phyloP scores from a whole-genome alignment of 2,888 invertebrate genomes.

The Caenorhabditis sulstoni region DNA sequence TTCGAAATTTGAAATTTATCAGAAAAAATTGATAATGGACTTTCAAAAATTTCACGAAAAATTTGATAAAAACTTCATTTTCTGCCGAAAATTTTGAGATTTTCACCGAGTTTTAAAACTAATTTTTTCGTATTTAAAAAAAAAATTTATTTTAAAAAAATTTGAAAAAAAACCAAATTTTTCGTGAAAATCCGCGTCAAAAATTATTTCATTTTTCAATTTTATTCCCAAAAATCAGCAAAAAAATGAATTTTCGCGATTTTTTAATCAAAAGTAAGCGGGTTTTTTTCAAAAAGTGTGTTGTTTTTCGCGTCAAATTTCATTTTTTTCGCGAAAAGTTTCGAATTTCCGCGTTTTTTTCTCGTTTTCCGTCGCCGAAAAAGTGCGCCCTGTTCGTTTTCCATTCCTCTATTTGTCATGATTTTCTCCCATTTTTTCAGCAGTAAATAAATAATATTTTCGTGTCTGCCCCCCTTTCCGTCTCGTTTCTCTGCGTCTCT shows the following conservation, averaged over 20 bases:
- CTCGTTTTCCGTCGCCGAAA: neutral
- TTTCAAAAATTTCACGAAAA: too few species aligned
- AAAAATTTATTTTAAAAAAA: too few species aligned
- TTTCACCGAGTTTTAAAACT: neutral
- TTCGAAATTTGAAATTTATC: neutral
- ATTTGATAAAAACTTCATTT: neutral
- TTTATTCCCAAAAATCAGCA: too few species aligned
- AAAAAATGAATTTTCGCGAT: too few species aligned
- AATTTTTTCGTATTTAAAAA: too few species aligned
- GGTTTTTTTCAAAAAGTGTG: neutral
- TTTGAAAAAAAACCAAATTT: too few species aligned
- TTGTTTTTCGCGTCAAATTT: neutral
- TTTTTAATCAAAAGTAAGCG: too few species aligned
- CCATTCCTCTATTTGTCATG: conserved; percentile 28
- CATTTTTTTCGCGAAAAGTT: neutral
- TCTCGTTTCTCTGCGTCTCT: conserved; percentile 27
- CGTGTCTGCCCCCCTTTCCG: conserved; percentile 20
- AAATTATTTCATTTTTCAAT: too few species aligned
- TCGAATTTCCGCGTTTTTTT: neutral
- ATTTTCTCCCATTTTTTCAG: conserved; percentile 17
- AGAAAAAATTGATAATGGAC: neutral
- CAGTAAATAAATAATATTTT: conserved; percentile 47
- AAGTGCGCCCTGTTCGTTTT: neutral
- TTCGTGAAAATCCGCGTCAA: too few species aligned
- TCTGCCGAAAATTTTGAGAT: neutral